phyloP scores from a whole-genome alignment of 2,888 invertebrate genomes.

The Drosophila parthenogenetica region DNA sequence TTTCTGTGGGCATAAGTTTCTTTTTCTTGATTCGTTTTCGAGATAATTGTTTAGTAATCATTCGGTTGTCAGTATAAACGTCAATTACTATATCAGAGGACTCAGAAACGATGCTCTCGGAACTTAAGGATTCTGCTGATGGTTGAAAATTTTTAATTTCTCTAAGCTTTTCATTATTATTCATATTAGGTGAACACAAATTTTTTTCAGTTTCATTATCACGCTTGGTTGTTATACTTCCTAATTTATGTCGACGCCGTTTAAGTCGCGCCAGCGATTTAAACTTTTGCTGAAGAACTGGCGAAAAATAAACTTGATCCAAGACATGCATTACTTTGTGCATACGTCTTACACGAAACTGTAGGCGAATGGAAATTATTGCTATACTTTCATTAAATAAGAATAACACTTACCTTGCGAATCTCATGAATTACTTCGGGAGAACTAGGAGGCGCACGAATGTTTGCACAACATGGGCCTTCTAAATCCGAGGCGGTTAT shows the following conservation, averaged over 20 bases:
- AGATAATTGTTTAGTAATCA: slow-evolving; percentile 17
- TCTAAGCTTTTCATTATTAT: neutral
- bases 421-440: slow-evolving; percentile 86
- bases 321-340: slow-evolving; percentile 81
- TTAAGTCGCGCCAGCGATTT: slow-evolving; percentile 62
- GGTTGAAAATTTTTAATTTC: neutral
- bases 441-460: slow-evolving; percentile 89
- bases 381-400: no score
- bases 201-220: slow-evolving; percentile 31
- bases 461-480: slow-evolving; percentile 85
- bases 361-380: neutral
- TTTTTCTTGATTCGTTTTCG: slow-evolving; percentile 40
- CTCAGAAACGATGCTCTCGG: slow-evolving; percentile 30
- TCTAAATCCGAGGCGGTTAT: slow-evolving; percentile 82
- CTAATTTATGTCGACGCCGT: slow-evolving; percentile 57
- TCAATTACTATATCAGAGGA: slow-evolving; percentile 29
- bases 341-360: slow-evolving; percentile 79
- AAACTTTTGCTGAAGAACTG: slow-evolving; percentile 73
- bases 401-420: slow-evolving; percentile 74
- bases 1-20: slow-evolving; percentile 54
- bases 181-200: slow-evolving; percentile 12
- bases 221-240: slow-evolving; percentile 40
- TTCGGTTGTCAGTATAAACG: slow-evolving; percentile 7
- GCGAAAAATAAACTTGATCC: slow-evolving; percentile 82
- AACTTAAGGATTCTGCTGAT: slow-evolving; percentile 21